A percentile compares a stretch with the other conserved stretches of the same genome.
phyloP scores from a whole-genome alignment of 2,113 vertebrate genomes.

The Struthio camelus region DNA sequence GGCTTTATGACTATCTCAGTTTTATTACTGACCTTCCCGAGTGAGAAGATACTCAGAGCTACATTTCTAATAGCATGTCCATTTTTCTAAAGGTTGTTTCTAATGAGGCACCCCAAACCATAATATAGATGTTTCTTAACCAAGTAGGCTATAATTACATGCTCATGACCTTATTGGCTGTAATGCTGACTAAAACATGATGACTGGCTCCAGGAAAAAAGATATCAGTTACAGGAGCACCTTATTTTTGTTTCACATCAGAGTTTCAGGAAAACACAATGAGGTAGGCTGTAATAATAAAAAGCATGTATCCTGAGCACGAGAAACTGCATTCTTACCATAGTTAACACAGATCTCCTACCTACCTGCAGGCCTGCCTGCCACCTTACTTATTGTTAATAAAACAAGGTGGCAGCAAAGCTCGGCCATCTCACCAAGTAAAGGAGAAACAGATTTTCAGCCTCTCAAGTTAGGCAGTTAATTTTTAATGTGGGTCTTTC shows the following conservation, averaged over 20 bases:
- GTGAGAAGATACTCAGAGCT: not conserved
- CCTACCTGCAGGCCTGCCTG: not conserved
- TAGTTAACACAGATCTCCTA: not conserved
- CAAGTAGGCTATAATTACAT: not conserved
- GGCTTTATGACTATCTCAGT: not conserved
- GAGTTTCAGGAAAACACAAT: not conserved
- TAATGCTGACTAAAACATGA: rapidly evolving
- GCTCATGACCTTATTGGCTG: rapidly evolving
- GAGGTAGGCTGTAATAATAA: not conserved
- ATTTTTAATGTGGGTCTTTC: not conserved
- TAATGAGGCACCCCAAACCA: rapidly evolving
- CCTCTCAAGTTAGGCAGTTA: not conserved
- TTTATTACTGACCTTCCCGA: not conserved
- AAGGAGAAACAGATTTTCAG: not conserved
- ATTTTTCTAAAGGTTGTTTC: not conserved
- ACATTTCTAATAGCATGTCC: not conserved
- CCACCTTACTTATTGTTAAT: not conserved
- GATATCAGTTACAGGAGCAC: not conserved
- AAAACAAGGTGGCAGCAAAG: not conserved
- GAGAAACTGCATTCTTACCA: not conserved
- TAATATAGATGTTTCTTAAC: not conserved
- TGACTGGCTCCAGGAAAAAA: not conserved
- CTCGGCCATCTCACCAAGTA: not conserved
- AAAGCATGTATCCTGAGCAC: not conserved
- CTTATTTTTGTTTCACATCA: not conserved